phyloP scores from a whole-genome alignment of 2,797 vertebrate genomes.

The Mormyrops attenuatus region DNA sequence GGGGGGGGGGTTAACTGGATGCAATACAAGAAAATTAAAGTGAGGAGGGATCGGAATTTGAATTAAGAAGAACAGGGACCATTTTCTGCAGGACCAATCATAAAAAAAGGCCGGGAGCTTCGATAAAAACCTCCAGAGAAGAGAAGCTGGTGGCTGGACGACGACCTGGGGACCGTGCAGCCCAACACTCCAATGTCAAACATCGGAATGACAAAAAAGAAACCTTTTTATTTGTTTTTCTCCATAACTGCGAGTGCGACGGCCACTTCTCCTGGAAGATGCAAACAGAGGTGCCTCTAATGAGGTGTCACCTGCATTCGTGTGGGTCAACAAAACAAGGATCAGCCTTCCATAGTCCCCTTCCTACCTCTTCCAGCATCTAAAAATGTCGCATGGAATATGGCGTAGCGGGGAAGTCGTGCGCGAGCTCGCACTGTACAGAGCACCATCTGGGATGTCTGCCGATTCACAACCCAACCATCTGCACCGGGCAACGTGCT shows the following conservation, averaged over 20 bases:
- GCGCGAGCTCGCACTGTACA: constrained; percentile 27
- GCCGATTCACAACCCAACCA: constrained; percentile 40
- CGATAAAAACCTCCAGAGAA: background rate
- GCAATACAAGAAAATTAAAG: background rate
- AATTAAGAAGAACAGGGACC: background rate
- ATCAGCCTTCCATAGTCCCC: background rate
- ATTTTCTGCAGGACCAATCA: background rate
- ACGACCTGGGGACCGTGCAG: background rate
- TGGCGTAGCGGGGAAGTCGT: background rate
- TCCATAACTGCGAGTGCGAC: background rate
- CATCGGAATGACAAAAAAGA: background rate
- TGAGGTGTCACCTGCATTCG: background rate
- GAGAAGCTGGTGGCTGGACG: background rate
- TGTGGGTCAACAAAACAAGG: background rate
- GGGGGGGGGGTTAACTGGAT: background rate
- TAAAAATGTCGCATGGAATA: background rate
- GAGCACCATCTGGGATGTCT: constrained; percentile 47
- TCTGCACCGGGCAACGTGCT: constrained; percentile 42
- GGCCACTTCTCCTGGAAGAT: background rate
- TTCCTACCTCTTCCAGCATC: too few relatives aligned
- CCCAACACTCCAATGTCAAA: background rate
- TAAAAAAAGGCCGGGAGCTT: background rate
- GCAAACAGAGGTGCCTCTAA: background rate
- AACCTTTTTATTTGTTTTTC: background rate
- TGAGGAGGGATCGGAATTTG: background rate